Conservation (phyloP, 1,140 invertebrate species). For the Chironomus striatipennis region DNA sequence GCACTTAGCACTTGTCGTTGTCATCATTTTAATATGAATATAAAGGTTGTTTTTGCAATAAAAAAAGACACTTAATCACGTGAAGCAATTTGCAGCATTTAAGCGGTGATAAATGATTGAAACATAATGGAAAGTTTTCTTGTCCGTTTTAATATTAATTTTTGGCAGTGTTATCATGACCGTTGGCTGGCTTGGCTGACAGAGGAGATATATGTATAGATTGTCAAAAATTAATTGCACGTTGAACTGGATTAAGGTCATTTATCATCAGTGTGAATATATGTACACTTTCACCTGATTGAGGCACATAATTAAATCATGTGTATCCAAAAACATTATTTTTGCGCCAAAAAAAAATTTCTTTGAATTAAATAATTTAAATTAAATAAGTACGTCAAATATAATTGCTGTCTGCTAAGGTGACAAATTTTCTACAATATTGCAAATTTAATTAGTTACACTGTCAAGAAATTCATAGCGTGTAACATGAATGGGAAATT, state of each 20-base stretch:
- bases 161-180: too few species aligned
- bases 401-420: background rate
- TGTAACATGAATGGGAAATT: background rate
- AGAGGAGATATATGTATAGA: background rate
- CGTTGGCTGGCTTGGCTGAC: background rate
- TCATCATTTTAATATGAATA: too few species aligned
- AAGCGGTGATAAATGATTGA: slow-evolving; percentile 7
- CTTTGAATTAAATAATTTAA: background rate
- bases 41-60: background rate
- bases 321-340: background rate
- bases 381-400: background rate
- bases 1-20: background rate
- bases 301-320: background rate
- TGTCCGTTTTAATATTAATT: too few species aligned
- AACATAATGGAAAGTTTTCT: background rate
- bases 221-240: slow-evolving; percentile 6
- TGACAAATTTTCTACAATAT: background rate
- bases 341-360: background rate
- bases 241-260: slow-evolving; percentile 12
- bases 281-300: background rate
- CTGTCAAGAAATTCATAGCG: background rate
- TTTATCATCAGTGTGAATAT: background rate
- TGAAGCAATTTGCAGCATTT: background rate
- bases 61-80: background rate
- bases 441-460: background rate